Percentiles rank a stretch among this genome's conserved stretches.
phyloP scores from a whole-genome alignment of 2,797 vertebrate species.

The Falco novaeseelandiae region DNA sequence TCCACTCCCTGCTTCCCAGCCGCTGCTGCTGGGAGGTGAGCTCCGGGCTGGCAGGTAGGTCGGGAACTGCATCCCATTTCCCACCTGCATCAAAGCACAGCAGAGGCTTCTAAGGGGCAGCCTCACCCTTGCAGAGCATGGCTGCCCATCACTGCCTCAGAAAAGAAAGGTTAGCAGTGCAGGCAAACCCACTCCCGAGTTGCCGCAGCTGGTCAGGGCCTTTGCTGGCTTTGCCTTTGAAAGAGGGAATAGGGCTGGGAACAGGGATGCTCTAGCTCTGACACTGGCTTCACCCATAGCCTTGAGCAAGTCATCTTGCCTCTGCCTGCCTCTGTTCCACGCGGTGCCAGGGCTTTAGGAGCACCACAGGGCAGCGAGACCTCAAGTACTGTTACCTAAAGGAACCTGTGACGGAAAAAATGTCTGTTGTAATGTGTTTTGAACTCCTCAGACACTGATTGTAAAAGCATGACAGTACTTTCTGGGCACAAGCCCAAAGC shows the following conservation, averaged over 20 bases:
- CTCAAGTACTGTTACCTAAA: background rate
- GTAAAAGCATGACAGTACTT: background rate
- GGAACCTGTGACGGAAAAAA: background rate
- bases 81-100: background rate
- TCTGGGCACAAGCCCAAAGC: background rate
- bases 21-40: fast-evolving
- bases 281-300: background rate
- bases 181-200: background rate
- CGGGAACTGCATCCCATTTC: background rate
- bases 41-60: background rate
- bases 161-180: background rate
- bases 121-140: background rate
- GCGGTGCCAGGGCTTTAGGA: fast-evolving
- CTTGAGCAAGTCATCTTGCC: background rate
- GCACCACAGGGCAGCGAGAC: fast-evolving
- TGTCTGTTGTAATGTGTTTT: background rate
- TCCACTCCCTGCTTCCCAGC: background rate
- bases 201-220: background rate
- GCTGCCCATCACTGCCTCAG: background rate
- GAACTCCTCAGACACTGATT: background rate
- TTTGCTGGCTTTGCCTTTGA: background rate
- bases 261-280: background rate
- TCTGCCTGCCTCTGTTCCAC: fast-evolving
- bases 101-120: background rate
- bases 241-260: background rate